Evolutionary conservation across 2,888 invertebrate species (phyloP).

Genomic region (Biston betularia): DNA sequence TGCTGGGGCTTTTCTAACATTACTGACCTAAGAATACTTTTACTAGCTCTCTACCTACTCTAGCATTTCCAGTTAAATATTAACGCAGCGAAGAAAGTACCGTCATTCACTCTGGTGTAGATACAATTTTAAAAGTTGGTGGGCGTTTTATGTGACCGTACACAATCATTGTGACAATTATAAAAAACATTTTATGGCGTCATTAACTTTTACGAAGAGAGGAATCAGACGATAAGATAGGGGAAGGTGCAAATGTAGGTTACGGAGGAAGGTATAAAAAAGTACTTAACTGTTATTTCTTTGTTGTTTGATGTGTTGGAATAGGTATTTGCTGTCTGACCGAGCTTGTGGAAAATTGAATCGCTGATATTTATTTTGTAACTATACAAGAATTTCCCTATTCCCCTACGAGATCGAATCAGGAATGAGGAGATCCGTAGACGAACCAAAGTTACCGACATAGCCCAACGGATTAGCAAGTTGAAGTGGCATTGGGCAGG

Average conservation of each 20-base stretch:
- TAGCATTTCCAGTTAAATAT: slow-evolving; percentile 25
- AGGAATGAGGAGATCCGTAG: too few relatives aligned
- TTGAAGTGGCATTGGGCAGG: too few relatives aligned
- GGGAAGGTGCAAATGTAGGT: slow-evolving; percentile 40
- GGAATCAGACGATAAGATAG: slow-evolving; percentile 48
- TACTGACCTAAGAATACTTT: slow-evolving; percentile 56
- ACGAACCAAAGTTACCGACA: too few relatives aligned
- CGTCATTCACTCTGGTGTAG: slow-evolving; percentile 15
- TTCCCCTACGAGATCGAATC: too few relatives aligned
- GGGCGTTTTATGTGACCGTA: slow-evolving; percentile 40
- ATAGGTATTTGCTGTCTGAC: neutral
- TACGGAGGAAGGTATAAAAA: slow-evolving; percentile 37
- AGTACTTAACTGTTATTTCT: slow-evolving; percentile 26
- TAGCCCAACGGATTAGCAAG: too few relatives aligned
- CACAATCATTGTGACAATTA: slow-evolving; percentile 49
- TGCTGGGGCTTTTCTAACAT: slow-evolving; percentile 22
- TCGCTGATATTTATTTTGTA: neutral
- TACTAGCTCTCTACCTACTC: slow-evolving; percentile 2
- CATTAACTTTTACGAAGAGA: slow-evolving; percentile 56
- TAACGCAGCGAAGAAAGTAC: slow-evolving; percentile 29
- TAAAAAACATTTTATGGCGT: slow-evolving; percentile 54
- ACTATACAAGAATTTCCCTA: too few relatives aligned
- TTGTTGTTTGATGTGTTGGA: slow-evolving; percentile 27
- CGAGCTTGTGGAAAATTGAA: neutral
- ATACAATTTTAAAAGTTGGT: slow-evolving; percentile 39